Evolutionary conservation across 2,113 vertebrate species (phyloP), one percentile per base, ranked within the genome.

Genomic region (Indicator indicator): DNA sequence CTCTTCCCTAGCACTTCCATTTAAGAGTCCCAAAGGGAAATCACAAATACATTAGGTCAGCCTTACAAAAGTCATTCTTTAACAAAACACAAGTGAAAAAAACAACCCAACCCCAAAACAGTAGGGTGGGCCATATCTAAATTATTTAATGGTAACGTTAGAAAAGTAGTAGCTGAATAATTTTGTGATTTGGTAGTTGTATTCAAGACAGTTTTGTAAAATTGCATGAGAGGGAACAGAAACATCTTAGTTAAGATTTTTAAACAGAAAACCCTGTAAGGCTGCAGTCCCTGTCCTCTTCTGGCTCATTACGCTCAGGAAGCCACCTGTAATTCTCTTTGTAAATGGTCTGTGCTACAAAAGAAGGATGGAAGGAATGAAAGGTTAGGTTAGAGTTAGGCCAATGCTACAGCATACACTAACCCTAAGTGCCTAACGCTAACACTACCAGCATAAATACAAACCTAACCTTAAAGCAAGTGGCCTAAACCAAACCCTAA

Each of bases 161-260:
- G 60, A 40, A 72, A 88, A 89, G 67, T 27, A 83, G 48, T 72
- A 91, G 77, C 83, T 89, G 86, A 88, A 69, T 80, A 33, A 77
- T 85, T 86, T 59, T 86, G 83, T 86, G 69, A 83, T 85, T 93
- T 90, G 28, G 8, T 96, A 76, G 48, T 76, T 94, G 24, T 83
- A 88, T 93, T 92, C 77, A 83, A 55, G 59, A 68, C 19, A 36
- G 24, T 44, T 95, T 72, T 92, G 65, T 73, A 38, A 86, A 90
- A 38, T 52, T 86, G n/a, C 48, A 23, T 67, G 83, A 95, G 55
- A 73, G 32, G 46, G 24, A 94, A 67, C 24, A 36, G 80, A 75
- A 93, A n/a, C 26, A 6, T 64, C 72, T 71, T 81, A 42, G n/a
- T 88, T 89, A 59, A 23, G 38, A 32, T 89, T 75, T 94, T 79